phyloP scores from a whole-genome alignment of 2,113 vertebrate genomes.

The Crypturellus undulatus region DNA sequence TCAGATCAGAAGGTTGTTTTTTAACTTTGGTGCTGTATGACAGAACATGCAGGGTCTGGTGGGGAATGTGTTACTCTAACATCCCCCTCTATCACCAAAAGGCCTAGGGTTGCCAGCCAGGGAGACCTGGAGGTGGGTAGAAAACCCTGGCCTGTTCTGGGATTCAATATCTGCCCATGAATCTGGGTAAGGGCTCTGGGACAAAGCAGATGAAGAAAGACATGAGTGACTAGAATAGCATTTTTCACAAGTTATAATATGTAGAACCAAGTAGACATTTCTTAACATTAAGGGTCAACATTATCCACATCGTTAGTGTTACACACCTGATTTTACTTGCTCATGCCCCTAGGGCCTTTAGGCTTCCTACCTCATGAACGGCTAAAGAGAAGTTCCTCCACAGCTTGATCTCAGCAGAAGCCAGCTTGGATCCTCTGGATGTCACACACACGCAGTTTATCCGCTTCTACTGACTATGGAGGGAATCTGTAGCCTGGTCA shows the following conservation, averaged over 20 bases:
- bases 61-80: background rate
- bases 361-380: too few relatives aligned
- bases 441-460: background rate
- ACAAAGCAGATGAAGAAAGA: background rate
- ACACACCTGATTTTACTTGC: background rate
- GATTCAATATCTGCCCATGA: background rate
- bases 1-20: background rate
- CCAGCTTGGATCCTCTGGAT: background rate
- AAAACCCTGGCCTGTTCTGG: background rate
- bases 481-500: background rate
- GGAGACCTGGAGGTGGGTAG: background rate
- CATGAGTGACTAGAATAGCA: background rate
- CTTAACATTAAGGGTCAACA: too few relatives aligned
- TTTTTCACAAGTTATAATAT: background rate
- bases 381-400: background rate
- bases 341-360: too few relatives aligned
- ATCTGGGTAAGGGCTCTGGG: background rate
- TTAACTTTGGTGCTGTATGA: background rate
- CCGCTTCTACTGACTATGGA: background rate
- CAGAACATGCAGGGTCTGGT: rapidly evolving
- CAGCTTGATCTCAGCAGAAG: background rate
- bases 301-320: background rate
- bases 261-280: background rate
- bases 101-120: background rate
- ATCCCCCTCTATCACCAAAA: background rate